These are phyloP conservation scores for Todus mexicanus DNA, from an alignment of 2,797 vertebrate genomes.

Conservation along the genomic window DNA sequence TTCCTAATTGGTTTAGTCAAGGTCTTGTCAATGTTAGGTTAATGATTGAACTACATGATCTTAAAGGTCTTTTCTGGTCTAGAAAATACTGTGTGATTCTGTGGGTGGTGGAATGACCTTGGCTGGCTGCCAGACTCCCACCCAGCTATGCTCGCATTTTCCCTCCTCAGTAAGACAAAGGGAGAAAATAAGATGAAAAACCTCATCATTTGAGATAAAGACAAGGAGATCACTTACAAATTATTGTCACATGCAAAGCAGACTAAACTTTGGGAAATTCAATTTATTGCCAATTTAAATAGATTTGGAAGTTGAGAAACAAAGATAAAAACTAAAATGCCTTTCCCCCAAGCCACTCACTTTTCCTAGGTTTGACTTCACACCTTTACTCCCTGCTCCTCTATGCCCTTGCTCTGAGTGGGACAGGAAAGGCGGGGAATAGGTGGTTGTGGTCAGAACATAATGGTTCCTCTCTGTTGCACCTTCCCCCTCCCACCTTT, in stretches of 20 bases:
- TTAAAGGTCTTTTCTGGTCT: too few species aligned
- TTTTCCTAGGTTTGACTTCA: background rate
- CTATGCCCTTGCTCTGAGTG: background rate
- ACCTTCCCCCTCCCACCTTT: background rate
- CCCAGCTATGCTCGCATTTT: background rate
- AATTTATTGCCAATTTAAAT: background rate
- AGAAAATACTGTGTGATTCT: too few species aligned
- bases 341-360: background rate
- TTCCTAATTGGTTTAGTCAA: too few species aligned
- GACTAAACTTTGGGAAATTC: background rate
- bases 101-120: background rate
- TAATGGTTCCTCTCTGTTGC: fast-evolving
- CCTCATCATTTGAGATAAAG: background rate
- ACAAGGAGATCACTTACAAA: background rate
- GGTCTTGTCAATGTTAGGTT: too few species aligned
- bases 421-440: background rate
- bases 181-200: background rate
- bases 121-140: background rate
- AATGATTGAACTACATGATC: too few species aligned
- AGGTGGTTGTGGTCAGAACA: fast-evolving
- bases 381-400: background rate
- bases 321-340: background rate
- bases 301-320: background rate
- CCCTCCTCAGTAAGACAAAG: background rate
- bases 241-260: background rate